These are phyloP conservation scores for Ornithorhynchus anatinus DNA, from an alignment of 2,113 vertebrate species.

Conservation along the genomic window DNA sequence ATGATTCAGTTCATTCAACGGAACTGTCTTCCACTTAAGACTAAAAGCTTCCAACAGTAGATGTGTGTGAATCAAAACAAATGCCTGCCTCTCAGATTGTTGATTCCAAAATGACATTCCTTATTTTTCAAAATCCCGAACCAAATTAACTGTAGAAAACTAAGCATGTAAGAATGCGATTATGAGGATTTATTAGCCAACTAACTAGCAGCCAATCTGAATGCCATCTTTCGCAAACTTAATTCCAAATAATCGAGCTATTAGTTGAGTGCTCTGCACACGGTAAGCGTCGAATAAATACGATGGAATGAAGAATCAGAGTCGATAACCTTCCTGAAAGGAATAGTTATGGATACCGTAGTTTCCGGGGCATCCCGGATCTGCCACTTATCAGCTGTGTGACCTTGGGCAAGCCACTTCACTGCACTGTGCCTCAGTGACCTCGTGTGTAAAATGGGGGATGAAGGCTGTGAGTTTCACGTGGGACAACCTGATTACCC, in stretches of 20 bases:
- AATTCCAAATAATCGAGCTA: slow-evolving; percentile 5
- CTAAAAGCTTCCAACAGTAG: background rate
- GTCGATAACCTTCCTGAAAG: slow-evolving; percentile 38
- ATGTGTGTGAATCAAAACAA: background rate
- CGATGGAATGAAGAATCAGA: no score
- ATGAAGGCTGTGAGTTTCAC: no score
- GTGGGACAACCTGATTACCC: no score
- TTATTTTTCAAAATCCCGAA: slow-evolving; percentile 8
- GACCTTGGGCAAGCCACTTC: no score
- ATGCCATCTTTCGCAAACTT: slow-evolving; percentile 21
- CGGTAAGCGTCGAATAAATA: no score
- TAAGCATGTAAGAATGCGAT: slow-evolving; percentile 1
- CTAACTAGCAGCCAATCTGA: slow-evolving; percentile 10
- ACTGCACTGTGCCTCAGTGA: no score
- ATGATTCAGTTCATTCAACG: slow-evolving; percentile 36
- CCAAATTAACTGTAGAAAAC: background rate
- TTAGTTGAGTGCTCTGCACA: no score
- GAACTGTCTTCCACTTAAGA: slow-evolving; percentile 2
- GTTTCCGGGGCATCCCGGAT: no score
- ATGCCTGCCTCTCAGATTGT: background rate
- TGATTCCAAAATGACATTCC: background rate
- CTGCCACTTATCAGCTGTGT: no score
- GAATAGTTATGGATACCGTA: background rate
- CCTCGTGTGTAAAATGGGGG: no score
- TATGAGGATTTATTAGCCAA: no score